Conservation (phyloP, 2,888 invertebrate genomes). For the Meghimatium bilineatum region DNA sequence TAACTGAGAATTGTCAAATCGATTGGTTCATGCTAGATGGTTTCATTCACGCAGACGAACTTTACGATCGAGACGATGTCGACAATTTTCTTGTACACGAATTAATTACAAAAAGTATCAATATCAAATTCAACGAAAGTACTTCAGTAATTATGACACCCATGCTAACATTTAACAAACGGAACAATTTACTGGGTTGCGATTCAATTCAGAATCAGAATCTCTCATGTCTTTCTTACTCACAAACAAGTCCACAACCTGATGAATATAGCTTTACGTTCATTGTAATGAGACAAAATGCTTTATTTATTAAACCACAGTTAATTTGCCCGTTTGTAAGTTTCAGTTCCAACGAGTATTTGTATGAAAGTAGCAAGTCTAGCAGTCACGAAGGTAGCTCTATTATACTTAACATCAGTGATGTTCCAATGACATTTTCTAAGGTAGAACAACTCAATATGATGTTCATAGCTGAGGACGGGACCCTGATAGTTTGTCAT, state of each 20-base stretch:
- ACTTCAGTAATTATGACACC: neutral
- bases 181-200: neutral
- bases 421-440: neutral
- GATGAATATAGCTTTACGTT: too few species aligned
- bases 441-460: neutral
- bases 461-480: neutral
- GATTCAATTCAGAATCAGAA: neutral
- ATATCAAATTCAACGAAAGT: neutral
- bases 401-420: neutral
- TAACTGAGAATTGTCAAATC: neutral
- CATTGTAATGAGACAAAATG: neutral
- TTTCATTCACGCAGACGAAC: neutral
- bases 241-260: neutral
- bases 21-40: neutral
- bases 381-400: neutral
- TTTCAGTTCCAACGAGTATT: conserved; percentile 1
- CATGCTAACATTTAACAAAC: neutral
- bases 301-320: neutral
- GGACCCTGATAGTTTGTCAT: conserved; percentile 16
- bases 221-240: neutral
- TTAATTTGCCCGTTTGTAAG: conserved; percentile 11
- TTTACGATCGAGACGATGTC: neutral
- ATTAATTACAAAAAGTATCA: neutral
- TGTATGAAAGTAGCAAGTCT: neutral
- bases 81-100: neutral